These are phyloP conservation scores for Drosophila picticornis DNA, from an alignment of 2,888 invertebrate species.

Conservation along the genomic window DNA sequence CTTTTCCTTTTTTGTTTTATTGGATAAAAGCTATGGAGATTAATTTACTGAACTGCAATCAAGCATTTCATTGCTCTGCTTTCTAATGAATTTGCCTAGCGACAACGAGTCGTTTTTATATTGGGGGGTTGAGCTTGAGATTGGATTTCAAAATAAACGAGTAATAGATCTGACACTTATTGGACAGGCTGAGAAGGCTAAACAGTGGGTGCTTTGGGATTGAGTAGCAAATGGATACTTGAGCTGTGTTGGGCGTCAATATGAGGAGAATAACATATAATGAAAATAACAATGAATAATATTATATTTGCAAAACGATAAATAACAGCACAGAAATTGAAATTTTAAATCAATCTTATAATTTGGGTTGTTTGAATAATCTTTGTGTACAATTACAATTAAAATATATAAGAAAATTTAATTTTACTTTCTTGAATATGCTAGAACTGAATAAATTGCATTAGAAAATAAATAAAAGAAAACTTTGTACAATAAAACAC, in stretches of 20 bases:
- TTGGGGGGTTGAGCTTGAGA: conserved; percentile 27
- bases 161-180: conserved; percentile 63
- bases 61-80: conserved; percentile 36
- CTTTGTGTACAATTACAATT: neutral
- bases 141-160: conserved; percentile 57
- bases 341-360: neutral
- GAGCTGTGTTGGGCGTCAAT: neutral
- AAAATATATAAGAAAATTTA: neutral
- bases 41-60: conserved; percentile 58
- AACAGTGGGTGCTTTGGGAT: conserved; percentile 12
- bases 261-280: neutral
- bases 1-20: conserved; percentile 37
- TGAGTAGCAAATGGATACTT: conserved; percentile 8
- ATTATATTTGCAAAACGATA: neutral
- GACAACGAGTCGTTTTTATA: conserved; percentile 50
- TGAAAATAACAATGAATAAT: neutral
- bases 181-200: conserved; percentile 49
- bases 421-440: neutral
- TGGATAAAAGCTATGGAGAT: conserved; percentile 31
- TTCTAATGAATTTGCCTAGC: conserved; percentile 61
- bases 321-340: neutral
- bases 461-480: neutral
- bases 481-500: neutral
- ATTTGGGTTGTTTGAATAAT: neutral
- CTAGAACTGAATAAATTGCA: neutral